A percentile compares a stretch with the other conserved stretches of the same genome.
Evolutionary conservation across 2,113 vertebrate species (phyloP).

Genomic region (Hipposideros armiger): DNA sequence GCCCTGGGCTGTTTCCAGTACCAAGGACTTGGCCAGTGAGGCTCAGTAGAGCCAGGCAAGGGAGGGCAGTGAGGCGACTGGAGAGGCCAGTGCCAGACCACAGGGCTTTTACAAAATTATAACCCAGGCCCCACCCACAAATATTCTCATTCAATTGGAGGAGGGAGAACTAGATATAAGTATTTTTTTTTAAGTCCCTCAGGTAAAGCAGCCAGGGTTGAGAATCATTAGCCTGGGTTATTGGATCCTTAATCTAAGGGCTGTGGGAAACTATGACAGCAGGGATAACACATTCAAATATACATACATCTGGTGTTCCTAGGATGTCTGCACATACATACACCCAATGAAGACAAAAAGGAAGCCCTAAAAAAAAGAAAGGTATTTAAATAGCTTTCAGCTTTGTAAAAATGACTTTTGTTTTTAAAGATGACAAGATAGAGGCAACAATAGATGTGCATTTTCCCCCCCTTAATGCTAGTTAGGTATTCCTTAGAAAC

Average conservation of each 20-base stretch:
- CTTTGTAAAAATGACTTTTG: neutral
- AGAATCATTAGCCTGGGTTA: neutral
- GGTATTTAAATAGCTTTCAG: constrained; percentile 8
- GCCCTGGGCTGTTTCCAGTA: neutral
- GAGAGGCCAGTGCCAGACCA: neutral
- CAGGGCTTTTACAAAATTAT: neutral
- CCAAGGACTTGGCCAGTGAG: neutral
- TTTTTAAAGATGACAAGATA: neutral
- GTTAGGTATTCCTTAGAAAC: neutral
- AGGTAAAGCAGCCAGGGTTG: neutral
- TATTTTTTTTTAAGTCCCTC: neutral
- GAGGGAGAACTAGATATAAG: neutral
- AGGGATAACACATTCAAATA: neutral
- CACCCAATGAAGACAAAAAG: neutral
- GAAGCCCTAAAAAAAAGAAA: neutral
- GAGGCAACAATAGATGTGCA: neutral
- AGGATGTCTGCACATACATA: neutral
- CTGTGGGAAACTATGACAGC: neutral
- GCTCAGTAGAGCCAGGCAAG: neutral
- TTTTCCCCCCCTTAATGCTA: neutral
- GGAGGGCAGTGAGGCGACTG: rapidly evolving
- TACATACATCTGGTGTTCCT: neutral
- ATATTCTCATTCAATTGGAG: neutral
- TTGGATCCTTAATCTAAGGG: neutral
- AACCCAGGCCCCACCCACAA: neutral